A percentile compares a stretch with the other conserved stretches of the same genome.
Evolutionary conservation across 2,113 vertebrate species (phyloP).

Genomic region (Muscicapa adusta): DNA sequence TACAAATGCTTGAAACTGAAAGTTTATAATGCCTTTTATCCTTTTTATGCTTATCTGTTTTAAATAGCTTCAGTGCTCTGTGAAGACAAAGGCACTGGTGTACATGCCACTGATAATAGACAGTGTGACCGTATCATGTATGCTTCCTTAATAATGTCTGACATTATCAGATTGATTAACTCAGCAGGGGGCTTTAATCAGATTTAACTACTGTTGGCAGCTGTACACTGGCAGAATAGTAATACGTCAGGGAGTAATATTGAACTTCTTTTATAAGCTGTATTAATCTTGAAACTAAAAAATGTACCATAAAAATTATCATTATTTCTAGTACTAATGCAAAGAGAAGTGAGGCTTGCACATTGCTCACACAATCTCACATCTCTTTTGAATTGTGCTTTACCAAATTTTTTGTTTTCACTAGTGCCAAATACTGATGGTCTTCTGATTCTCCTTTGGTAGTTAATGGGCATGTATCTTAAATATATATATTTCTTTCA

Average conservation of each 20-base stretch:
- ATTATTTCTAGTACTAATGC: conserved; percentile 20
- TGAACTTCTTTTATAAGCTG: conserved; percentile 58
- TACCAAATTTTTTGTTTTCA: background rate
- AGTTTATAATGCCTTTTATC: conserved; percentile 22
- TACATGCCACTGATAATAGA: conserved; percentile 56
- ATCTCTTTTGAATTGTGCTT: background rate
- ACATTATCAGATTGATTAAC: conserved; percentile 77
- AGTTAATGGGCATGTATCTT: conserved; percentile 12
- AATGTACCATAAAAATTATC: conserved; percentile 13
- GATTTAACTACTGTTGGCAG: conserved; percentile 72
- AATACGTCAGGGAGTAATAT: conserved; percentile 59
- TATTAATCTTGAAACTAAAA: conserved; percentile 53
- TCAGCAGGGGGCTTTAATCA: conserved; percentile 70
- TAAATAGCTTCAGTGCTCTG: conserved; percentile 35
- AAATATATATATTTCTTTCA: background rate
- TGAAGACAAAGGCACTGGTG: conserved; percentile 63
- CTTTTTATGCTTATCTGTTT: conserved; percentile 44
- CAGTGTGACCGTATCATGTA: conserved; percentile 59
- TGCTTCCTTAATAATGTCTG: conserved; percentile 74
- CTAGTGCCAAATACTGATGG: background rate
- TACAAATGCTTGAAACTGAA: conserved; percentile 27
- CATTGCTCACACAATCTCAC: background rate
- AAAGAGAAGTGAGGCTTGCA: background rate
- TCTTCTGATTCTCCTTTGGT: background rate
- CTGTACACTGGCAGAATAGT: conserved; percentile 64